Conservation (phyloP, 2,888 invertebrate genomes). For the Sisyra nigra region DNA sequence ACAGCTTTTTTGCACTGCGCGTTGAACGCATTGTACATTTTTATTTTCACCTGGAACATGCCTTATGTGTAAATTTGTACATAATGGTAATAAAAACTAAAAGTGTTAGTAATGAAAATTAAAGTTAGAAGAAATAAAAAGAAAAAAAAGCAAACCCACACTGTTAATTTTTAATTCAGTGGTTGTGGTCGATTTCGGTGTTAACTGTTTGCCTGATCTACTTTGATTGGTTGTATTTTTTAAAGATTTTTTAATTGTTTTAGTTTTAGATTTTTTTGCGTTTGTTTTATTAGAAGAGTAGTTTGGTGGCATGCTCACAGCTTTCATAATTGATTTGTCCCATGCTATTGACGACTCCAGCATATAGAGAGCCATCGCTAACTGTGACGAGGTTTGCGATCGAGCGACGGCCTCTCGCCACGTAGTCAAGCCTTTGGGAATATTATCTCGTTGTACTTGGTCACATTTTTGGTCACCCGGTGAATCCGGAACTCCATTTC, state of each 20-base stretch:
- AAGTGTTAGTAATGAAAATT: slow-evolving; percentile 5
- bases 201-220: slow-evolving; percentile 3
- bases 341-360: slow-evolving; percentile 89
- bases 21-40: too few species aligned
- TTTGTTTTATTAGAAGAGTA: slow-evolving; percentile 6
- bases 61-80: too few species aligned
- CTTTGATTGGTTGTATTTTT: slow-evolving; percentile 5
- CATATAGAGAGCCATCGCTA: slow-evolving; percentile 78
- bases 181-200: slow-evolving; percentile 4
- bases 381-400: slow-evolving; percentile 75
- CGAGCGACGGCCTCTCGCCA: slow-evolving; percentile 85
- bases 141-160: slow-evolving; percentile 9
- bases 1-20: too few species aligned
- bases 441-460: slow-evolving; percentile 28
- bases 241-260: slow-evolving; percentile 6
- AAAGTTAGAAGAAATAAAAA: slow-evolving; percentile 6
- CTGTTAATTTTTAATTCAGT: slow-evolving; percentile 8
- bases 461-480: slow-evolving; percentile 6
- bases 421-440: slow-evolving; percentile 60
- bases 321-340: slow-evolving; percentile 99
- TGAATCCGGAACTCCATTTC: slow-evolving; percentile 10
- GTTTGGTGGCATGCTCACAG: slow-evolving; percentile 49
- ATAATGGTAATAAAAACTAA: too few species aligned
- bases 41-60: too few species aligned
- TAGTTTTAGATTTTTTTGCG: too few species aligned